Evolutionary conservation across 2,113 vertebrate species (phyloP).

Genomic region (Podiceps cristatus): DNA sequence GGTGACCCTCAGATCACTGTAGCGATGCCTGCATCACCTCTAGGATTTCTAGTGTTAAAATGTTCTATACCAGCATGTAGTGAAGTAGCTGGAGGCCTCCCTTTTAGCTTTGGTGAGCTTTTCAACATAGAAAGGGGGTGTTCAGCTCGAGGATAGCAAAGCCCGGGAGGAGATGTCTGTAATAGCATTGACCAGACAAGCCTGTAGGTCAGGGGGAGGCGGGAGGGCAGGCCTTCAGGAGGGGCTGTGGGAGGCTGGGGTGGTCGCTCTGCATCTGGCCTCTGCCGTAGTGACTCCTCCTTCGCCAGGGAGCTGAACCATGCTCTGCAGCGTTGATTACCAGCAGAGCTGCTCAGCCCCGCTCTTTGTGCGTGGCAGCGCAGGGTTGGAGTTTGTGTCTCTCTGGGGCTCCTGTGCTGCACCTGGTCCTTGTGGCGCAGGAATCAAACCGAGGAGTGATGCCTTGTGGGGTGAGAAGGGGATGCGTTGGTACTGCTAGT

Average conservation of each 20-base stretch:
- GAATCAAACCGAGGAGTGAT: background rate
- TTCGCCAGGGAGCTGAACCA: background rate
- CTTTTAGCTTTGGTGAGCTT: background rate
- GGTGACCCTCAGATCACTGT: background rate
- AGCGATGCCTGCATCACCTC: background rate
- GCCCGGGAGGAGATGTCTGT: background rate
- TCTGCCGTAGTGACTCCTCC: background rate
- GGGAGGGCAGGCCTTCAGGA: background rate
- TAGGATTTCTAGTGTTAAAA: background rate
- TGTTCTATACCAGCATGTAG: background rate
- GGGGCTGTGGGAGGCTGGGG: background rate
- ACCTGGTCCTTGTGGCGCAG: background rate
- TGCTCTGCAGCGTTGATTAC: background rate
- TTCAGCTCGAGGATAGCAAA: background rate
- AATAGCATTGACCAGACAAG: background rate
- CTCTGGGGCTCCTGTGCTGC: rapidly evolving
- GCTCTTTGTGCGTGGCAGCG: rapidly evolving
- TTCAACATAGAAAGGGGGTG: background rate
- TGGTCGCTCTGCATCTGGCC: background rate
- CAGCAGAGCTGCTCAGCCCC: background rate
- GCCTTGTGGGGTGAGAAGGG: background rate
- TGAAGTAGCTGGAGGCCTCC: background rate
- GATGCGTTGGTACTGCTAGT: background rate
- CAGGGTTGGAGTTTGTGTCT: background rate
- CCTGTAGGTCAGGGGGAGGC: background rate